Conservation (phyloP, 2,888 invertebrate genomes). For the Lasius platythorax region DNA sequence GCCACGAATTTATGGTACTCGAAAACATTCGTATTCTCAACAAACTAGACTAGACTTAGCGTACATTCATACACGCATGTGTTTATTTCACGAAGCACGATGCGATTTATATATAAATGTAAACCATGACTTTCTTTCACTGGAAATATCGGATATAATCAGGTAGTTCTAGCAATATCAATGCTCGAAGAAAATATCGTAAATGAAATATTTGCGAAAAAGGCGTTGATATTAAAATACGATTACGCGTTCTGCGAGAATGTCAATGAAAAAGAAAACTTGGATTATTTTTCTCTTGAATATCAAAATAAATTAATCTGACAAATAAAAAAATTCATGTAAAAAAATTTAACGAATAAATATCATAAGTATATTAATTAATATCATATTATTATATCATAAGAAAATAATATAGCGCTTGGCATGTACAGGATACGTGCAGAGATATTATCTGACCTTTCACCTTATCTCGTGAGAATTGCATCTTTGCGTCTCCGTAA, state of each 20-base stretch:
- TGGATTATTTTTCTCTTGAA: not conserved
- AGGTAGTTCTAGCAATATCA: slow-evolving; percentile 34
- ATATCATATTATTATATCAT: not conserved
- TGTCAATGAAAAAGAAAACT: not conserved
- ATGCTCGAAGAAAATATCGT: slow-evolving; percentile 43
- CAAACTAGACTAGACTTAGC: slow-evolving; percentile 5
- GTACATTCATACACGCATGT: slow-evolving; percentile 19
- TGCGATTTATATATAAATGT: slow-evolving; percentile 10
- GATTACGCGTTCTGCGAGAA: not conserved
- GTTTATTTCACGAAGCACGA: not conserved
- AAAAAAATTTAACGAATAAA: not conserved
- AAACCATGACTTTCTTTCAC: slow-evolving; percentile 32
- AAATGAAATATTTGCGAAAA: slow-evolving; percentile 38
- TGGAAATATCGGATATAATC: slow-evolving; percentile 46
- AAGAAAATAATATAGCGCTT: slow-evolving; percentile 20
- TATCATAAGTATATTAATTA: not conserved
- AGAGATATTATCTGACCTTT: slow-evolving; percentile 65
- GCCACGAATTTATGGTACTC: slow-evolving; percentile 72
- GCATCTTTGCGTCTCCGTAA: slow-evolving; percentile 69
- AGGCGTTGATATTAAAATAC: slow-evolving; percentile 44
- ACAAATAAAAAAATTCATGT: not conserved
- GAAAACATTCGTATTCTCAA: slow-evolving; percentile 64
- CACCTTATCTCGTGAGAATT: slow-evolving; percentile 69
- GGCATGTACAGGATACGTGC: slow-evolving; percentile 45
- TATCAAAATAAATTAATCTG: slow-evolving; percentile 5